Evolutionary conservation across 1,140 invertebrate species (phyloP).

Genomic region (Teleopsis dalmanni): DNA sequence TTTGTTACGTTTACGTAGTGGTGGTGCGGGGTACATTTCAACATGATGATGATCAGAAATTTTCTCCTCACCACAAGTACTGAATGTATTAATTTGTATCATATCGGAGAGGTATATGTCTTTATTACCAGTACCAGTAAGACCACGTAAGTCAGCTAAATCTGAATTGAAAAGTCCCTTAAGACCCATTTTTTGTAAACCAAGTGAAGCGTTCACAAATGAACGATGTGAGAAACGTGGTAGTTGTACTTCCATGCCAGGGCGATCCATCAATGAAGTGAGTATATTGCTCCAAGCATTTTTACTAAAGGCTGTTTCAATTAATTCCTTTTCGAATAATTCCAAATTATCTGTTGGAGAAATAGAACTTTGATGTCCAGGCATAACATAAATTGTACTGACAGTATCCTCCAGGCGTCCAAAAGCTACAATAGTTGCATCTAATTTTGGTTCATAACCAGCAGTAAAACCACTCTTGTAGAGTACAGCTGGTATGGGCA

Average conservation of each 20-base stretch:
- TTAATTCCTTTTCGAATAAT: constrained; percentile 59
- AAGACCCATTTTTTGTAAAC: constrained; percentile 70
- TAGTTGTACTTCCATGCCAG: constrained; percentile 69
- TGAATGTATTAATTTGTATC: constrained; percentile 69
- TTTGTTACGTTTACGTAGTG: constrained; percentile 46
- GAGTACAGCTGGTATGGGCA: constrained; percentile 73
- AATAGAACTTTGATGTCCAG: constrained; percentile 65
- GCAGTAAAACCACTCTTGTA: constrained; percentile 67
- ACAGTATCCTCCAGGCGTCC: constrained; percentile 62
- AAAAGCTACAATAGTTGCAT: constrained; percentile 70
- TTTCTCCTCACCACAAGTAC: constrained; percentile 67
- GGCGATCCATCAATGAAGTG: constrained; percentile 60
- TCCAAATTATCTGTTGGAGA: constrained; percentile 69
- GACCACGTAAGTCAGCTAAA: constrained; percentile 68
- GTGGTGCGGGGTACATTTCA: constrained; percentile 66
- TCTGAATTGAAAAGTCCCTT: constrained; percentile 64
- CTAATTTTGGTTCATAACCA: constrained; percentile 71
- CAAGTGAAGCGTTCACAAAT: constrained; percentile 66
- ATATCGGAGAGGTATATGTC: constrained; percentile 72
- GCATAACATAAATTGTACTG: constrained; percentile 70
- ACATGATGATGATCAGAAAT: constrained; percentile 66
- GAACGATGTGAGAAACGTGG: constrained; percentile 76
- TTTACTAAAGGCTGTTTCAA: constrained; percentile 57
- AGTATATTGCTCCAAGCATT: constrained; percentile 66
- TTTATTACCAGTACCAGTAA: constrained; percentile 63